Base-by-base conservation (phyloP, 2,113 vertebrate genomes). In the Nettapus auritus region DNA sequence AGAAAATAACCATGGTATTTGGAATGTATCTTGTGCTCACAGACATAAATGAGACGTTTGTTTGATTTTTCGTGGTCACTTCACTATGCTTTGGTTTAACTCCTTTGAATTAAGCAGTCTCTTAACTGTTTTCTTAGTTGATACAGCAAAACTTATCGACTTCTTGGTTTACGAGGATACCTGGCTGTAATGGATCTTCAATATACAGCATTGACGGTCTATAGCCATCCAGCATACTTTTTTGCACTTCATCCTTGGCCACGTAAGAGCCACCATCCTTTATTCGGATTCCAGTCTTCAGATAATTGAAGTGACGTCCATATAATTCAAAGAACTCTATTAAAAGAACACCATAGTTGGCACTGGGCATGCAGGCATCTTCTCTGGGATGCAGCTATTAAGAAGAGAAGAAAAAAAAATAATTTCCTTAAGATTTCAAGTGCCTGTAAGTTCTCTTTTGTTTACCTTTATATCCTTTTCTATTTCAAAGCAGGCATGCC, bases 281-380 rank as follows among this genome's bases (percentile, higher is more conserved):
- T 98, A 99, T 99, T 97, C 99, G 98, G 97, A 99, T 99, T 83
- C 99, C 99, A 3, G 99, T 99, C 97, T 99, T 99, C 98, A 99
- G 97, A 96, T 99, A 99, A 98, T 99, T 99, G 97, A 99, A 99
- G 97, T 99, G 98, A 84, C 99, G 99, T 79, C 99, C 99, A 77
- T 99, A 99, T 60, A 99, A 98, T 97, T 99, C 99, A 90, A 99
- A 99, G 98, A 99, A 99, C 91, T 99, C 99, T 94, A 99, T 99
- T 94, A 99, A 98, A 96, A 99, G 98, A 94, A 99, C 99, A 50
- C 99, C 99, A 73, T 99, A 98, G 98, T 99, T 99, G 97, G 99
- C 98, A 97, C 98, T 99, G 89, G 98, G 98, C 95, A 98, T 98
- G 97, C 98, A 98, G 83, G 98, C 99, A 82, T 99, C 99, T 93